Conservation (phyloP, 2,888 invertebrate genomes). For the Boloria euphrosyne region DNA sequence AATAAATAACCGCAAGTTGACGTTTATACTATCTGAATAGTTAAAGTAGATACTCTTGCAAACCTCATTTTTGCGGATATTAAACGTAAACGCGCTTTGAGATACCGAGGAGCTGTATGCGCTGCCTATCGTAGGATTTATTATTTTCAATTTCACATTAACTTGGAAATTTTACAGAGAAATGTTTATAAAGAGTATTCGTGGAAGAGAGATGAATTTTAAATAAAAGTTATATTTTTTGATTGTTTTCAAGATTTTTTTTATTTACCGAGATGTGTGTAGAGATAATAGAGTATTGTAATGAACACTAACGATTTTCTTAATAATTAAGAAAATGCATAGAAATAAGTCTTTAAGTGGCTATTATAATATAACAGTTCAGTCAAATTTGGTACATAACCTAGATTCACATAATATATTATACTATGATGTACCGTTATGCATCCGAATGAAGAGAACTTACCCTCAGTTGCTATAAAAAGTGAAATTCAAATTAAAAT, state of each 20-base stretch:
- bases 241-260: slow-evolving; percentile 1
- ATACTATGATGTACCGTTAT: too few relatives aligned
- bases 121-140: slow-evolving; percentile 25
- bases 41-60: slow-evolving; percentile 15
- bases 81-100: slow-evolving; percentile 30
- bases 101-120: slow-evolving; percentile 13
- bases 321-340: too few relatives aligned
- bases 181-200: slow-evolving; percentile 12
- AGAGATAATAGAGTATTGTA: too few relatives aligned
- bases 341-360: too few relatives aligned
- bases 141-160: slow-evolving; percentile 30
- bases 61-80: slow-evolving; percentile 35
- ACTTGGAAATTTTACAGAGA: slow-evolving; percentile 11
- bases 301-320: too few relatives aligned
- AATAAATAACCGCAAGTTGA: slow-evolving; percentile 7
- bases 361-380: too few relatives aligned
- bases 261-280: too few relatives aligned
- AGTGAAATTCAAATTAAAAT: too few relatives aligned
- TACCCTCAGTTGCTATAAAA: too few relatives aligned
- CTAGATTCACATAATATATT: too few relatives aligned
- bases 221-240: slow-evolving; percentile 1
- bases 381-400: too few relatives aligned
- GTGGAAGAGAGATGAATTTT: slow-evolving; percentile 10
- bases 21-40: slow-evolving; percentile 11
- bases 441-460: too few relatives aligned